phyloP scores from a whole-genome alignment of 2,113 vertebrate species.

The Psephotus haematonotus region DNA sequence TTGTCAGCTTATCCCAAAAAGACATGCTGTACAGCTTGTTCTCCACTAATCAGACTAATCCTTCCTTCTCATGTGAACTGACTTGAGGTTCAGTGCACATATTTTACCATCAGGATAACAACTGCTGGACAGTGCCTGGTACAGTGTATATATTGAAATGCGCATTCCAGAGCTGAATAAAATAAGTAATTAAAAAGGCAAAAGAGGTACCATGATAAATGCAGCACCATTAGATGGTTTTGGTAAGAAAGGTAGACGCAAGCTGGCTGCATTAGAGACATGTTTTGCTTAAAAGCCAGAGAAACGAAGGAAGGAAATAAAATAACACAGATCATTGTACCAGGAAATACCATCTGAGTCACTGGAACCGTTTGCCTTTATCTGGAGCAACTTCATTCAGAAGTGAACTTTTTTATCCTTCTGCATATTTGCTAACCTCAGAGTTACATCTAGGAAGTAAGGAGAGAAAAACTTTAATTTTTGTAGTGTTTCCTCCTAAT shows the following conservation, averaged over 20 bases:
- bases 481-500: not conserved
- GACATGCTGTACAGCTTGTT: not conserved
- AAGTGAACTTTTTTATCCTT: not conserved
- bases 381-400: not conserved
- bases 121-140: not conserved
- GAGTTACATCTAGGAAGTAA: not conserved
- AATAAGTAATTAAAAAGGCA: not conserved
- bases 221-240: not conserved
- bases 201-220: not conserved
- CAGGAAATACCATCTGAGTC: not conserved
- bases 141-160: not conserved
- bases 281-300: not conserved
- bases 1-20: not conserved
- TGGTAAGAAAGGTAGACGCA: not conserved
- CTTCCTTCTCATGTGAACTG: not conserved
- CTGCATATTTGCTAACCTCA: not conserved
- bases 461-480: not conserved
- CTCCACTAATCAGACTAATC: not conserved
- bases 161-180: not conserved
- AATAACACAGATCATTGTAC: not conserved
- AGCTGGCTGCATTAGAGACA: not conserved
- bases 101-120: not conserved
- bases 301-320: not conserved
- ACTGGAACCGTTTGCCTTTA: not conserved
- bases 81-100: not conserved